phyloP scores from a whole-genome alignment of 2,888 invertebrate species.

The Tuberolachnus salignus region DNA sequence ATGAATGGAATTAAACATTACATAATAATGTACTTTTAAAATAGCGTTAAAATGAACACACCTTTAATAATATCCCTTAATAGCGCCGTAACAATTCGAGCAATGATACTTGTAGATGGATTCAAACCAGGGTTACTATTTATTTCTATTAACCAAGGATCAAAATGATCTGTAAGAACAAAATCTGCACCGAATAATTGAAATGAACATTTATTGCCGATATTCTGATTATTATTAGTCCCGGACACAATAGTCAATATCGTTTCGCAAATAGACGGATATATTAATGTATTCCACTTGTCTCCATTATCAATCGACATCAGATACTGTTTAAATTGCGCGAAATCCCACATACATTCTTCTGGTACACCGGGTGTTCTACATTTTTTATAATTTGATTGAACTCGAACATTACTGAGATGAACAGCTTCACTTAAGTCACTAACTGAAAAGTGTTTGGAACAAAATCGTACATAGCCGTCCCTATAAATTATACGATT shows the following conservation, averaged over 20 bases:
- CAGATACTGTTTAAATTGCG: constrained; percentile 71
- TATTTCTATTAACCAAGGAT: constrained; percentile 90
- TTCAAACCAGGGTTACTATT: constrained; percentile 87
- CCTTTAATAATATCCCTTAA: constrained; percentile 88
- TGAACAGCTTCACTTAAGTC: constrained; percentile 66
- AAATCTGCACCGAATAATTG: constrained; percentile 93
- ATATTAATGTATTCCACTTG: constrained; percentile 75
- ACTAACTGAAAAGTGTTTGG: constrained; percentile 64
- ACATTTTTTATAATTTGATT: constrained; percentile 62
- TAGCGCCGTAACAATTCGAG: constrained; percentile 79
- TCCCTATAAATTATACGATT: constrained; percentile 61
- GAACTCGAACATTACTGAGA: constrained; percentile 67
- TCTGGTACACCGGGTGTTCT: constrained; percentile 71
- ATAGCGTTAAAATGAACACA: constrained; percentile 60
- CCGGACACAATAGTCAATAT: constrained; percentile 67
- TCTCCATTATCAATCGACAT: not conserved
- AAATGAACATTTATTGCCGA: constrained; percentile 76
- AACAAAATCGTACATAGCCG: constrained; percentile 67
- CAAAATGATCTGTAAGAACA: constrained; percentile 81
- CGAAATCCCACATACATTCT: constrained; percentile 84
- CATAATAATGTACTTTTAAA: not conserved
- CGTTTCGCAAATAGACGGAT: constrained; percentile 83
- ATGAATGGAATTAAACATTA: no score
- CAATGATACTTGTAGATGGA: constrained; percentile 80
- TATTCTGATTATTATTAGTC: constrained; percentile 66